Evolutionary conservation across 2,888 invertebrate species (phyloP).

Genomic region (Dryococelus australis): DNA sequence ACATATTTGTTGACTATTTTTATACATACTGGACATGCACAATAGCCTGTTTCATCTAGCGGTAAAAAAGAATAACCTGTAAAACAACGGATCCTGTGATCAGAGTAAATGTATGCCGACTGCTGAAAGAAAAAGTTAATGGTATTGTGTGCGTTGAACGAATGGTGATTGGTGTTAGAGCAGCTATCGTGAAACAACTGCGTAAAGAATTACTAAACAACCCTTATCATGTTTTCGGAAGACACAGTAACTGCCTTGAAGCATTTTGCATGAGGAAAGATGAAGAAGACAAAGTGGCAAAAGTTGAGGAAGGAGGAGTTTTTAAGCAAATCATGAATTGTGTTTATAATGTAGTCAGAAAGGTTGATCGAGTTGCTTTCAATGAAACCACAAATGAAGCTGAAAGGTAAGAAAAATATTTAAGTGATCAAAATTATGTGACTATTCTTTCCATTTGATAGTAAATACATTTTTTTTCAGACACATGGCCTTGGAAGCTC

Average conservation of each 20-base stretch:
- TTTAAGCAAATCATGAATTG: background rate
- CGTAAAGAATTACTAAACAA: conserved; percentile 32
- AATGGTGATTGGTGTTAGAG: too few species aligned
- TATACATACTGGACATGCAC: too few species aligned
- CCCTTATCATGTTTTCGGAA: conserved; percentile 38
- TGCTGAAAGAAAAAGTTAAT: too few species aligned
- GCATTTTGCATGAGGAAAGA: conserved; percentile 29
- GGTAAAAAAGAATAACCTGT: too few species aligned
- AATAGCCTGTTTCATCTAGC: too few species aligned
- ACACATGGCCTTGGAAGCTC: background rate
- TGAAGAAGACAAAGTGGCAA: conserved; percentile 13
- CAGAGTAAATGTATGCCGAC: too few species aligned
- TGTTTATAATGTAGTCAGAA: conserved; percentile 10
- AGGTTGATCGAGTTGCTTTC: conserved; percentile 27
- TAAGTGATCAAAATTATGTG: too few species aligned
- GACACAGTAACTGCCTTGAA: conserved; percentile 33
- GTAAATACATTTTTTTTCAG: background rate
- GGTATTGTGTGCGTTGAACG: too few species aligned
- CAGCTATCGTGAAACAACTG: conserved; percentile 29
- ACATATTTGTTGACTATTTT: too few species aligned
- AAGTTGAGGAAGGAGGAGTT: background rate
- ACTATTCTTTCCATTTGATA: too few species aligned
- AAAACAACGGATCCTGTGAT: too few species aligned
- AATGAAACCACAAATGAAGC: conserved; percentile 36
- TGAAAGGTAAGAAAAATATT: conserved; percentile 23